These are phyloP conservation scores for Drosophila ohnishii DNA, from an alignment of 1,140 invertebrate species.

Conservation along the genomic window DNA sequence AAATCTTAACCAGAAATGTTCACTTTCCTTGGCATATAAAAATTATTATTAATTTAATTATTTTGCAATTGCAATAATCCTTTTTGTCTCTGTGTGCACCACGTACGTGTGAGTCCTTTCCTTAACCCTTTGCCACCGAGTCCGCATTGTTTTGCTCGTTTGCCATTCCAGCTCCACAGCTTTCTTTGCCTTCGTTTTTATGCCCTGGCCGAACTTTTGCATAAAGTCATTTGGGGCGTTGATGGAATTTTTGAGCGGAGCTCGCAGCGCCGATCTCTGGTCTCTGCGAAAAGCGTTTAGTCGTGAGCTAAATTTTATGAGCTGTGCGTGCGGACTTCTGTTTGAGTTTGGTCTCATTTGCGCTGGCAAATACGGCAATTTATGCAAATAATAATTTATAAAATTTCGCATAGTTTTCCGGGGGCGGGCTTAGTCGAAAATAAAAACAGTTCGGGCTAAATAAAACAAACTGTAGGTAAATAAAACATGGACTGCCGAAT, in stretches of 20 bases:
- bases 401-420: constrained; percentile 70
- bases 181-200: constrained; percentile 32
- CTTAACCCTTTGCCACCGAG: constrained; percentile 34
- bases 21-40: too few relatives aligned
- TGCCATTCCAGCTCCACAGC: constrained; percentile 14
- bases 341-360: constrained; percentile 51
- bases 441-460: constrained; percentile 43
- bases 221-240: constrained; percentile 64
- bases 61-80: neutral
- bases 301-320: constrained; percentile 61
- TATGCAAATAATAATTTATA: constrained; percentile 78
- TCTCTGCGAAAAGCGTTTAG: constrained; percentile 31
- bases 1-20: too few relatives aligned
- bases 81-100: neutral
- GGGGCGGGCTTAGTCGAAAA: constrained; percentile 33
- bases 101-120: constrained; percentile 46
- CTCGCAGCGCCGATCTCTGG: constrained; percentile 3
- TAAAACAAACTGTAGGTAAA: constrained; percentile 68
- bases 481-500: constrained; percentile 59
- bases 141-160: constrained; percentile 55
- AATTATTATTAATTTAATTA: too few relatives aligned
- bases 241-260: constrained; percentile 68
- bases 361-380: constrained; percentile 42
- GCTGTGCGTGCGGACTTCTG: constrained; percentile 51
- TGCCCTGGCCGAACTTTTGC: constrained; percentile 40